Evolutionary conservation across 2,888 invertebrate species (phyloP).

Genomic region (Parnassius orleans): DNA sequence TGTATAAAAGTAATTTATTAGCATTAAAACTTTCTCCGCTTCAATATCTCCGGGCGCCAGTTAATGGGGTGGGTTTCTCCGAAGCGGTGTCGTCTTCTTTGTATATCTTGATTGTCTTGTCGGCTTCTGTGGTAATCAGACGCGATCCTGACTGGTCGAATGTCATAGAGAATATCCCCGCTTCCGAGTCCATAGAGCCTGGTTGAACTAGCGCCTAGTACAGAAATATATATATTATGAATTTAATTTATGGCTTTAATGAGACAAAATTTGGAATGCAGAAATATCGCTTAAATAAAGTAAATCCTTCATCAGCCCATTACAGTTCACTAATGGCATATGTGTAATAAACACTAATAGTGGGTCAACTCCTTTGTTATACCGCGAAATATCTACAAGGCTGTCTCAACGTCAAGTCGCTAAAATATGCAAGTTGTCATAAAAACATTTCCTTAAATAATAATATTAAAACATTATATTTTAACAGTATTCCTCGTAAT

Average conservation of each 20-base stretch:
- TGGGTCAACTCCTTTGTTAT: no score
- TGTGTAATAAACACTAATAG: no score
- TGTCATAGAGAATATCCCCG: constrained; percentile 97
- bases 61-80: constrained; percentile 98
- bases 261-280: no score
- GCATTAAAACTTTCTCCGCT: constrained; percentile 91
- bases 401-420: no score
- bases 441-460: no score
- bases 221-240: no score
- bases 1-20: constrained; percentile 27
- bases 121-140: constrained; percentile 97
- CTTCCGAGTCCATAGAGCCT: constrained; percentile 99
- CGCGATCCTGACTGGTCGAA: constrained; percentile 97
- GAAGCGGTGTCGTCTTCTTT: constrained; percentile 97
- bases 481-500: no score
- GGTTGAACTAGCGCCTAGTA: constrained; percentile 95
- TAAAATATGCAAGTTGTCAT: no score
- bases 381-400: no score
- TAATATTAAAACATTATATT: no score
- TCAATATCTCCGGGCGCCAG: constrained; percentile 98
- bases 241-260: no score
- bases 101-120: constrained; percentile 99
- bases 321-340: no score
- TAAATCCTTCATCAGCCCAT: background rate
- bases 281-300: background rate